phyloP scores from a whole-genome alignment of 2,888 invertebrate species.

The Tetrapedia diversipes region DNA sequence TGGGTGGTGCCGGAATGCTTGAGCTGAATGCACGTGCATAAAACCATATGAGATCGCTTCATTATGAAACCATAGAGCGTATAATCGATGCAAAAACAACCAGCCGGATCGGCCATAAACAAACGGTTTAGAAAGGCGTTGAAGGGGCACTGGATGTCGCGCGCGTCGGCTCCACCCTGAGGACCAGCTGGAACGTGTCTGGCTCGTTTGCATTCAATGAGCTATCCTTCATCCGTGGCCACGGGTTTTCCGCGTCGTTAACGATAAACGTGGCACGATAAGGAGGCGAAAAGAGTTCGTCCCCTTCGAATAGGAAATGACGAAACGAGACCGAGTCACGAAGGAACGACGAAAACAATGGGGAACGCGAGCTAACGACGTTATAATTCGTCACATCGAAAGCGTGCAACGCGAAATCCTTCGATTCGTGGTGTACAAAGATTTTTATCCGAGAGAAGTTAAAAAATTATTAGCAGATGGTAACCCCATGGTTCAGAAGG shows the following conservation, averaged over 20 bases:
- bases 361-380: constrained; percentile 35
- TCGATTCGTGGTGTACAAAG: too few species aligned
- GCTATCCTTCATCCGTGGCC: constrained; percentile 26
- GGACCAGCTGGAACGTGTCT: constrained; percentile 6
- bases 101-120: neutral
- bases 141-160: constrained; percentile 23
- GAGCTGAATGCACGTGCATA: neutral
- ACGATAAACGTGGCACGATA: constrained; percentile 36
- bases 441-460: too few species aligned
- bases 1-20: neutral
- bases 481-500: too few species aligned
- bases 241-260: constrained; percentile 32
- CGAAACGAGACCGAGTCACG: constrained; percentile 44
- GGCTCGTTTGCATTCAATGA: constrained; percentile 53
- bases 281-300: neutral
- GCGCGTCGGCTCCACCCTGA: constrained; percentile 24
- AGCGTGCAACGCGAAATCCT: too few species aligned
- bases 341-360: constrained; percentile 23
- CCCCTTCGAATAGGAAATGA: neutral
- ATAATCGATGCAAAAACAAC: neutral
- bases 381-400: too few species aligned
- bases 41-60: neutral
- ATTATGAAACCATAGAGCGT: constrained; percentile 6
- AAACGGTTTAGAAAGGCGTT: constrained; percentile 31
- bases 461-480: too few species aligned